A percentile compares a stretch with the other conserved stretches of the same genome.
Conservation (phyloP, 2,113 vertebrate species). For the Raja brachyura region DNA sequence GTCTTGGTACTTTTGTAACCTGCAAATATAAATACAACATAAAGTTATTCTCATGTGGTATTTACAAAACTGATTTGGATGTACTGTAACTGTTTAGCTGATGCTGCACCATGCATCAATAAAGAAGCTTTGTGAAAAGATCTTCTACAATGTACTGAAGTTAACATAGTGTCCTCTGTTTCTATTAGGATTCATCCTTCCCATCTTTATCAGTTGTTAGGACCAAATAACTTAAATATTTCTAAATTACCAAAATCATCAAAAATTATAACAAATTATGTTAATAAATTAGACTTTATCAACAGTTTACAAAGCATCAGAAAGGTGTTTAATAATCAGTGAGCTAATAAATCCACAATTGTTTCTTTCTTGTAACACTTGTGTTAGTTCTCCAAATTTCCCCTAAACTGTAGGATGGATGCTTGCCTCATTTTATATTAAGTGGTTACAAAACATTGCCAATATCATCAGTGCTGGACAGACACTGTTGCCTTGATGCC, state of each 20-base stretch:
- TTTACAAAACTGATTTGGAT: not conserved
- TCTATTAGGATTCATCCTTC: too few relatives aligned
- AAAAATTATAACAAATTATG: too few relatives aligned
- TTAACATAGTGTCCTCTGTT: not conserved
- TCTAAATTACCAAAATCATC: not conserved
- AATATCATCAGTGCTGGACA: not conserved
- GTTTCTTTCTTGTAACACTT: not conserved
- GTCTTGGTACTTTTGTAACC: constrained; percentile 38
- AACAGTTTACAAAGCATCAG: not conserved
- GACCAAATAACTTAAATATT: not conserved
- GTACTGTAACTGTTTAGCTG: not conserved
- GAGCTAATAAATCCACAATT: not conserved
- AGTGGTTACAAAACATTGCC: not conserved
- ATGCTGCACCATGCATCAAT: too few relatives aligned
- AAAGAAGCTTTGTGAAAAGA: not conserved
- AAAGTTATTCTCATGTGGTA: not conserved
- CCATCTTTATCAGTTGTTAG: not conserved
- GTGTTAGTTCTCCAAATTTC: not conserved
- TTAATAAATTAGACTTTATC: not conserved
- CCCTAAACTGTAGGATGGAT: not conserved
- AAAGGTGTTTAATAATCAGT: not conserved
- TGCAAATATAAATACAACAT: constrained; percentile 36
- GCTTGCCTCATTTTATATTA: not conserved
- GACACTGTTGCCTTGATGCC: not conserved
- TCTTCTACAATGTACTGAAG: not conserved